Evolutionary conservation across 2,113 vertebrate species (phyloP), one percentile per base, ranked within the genome.

Genomic region (Cynoglossus semilaevis): DNA sequence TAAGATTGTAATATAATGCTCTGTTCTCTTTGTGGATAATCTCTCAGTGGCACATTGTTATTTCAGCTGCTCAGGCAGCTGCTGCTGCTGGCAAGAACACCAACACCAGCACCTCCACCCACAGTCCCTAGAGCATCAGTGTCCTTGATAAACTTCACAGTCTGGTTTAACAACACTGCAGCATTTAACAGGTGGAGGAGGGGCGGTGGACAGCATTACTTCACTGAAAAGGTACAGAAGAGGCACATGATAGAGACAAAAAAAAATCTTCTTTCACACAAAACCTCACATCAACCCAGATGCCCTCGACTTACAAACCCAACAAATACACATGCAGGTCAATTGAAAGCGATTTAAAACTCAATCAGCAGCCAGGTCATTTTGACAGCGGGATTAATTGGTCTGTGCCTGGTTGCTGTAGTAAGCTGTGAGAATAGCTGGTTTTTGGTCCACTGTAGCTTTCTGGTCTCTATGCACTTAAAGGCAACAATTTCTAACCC

Each of bases 361-460:
- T 50, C 59, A 64, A 65, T 12, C 9, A 54, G 63, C 68, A 75
- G 63, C 69, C 64, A 9, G 45, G 38, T 68, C 14, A 62, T 54
- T 57, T 51, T n/a, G 50, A 34, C 38, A 36, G 11, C 37, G 67
- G 37, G n/a, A 19, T 16, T 41, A 50, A 54, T 47, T 64, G 52
- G 15, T 75, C 19, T 43, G 11, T 55, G 40, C 60, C 38, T 57
- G 37, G 45, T 80, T 66, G 70, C 72, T 79, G 52, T 77, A 78
- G 92, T 93, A 96, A 97, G 96, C 97, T 97, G 97, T 99, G 96
- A 98, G 97, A 98, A 98, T 95, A 91, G 93, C 94, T 96, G 77
- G 87, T 93, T 92, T 96, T 96, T 96, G 96, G 93, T 98, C 97
- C 94, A 98, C 96, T 96, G 94, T 99, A 97, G 96, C 95, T 96